A percentile compares a stretch with the other conserved stretches of the same genome.
phyloP scores from a whole-genome alignment of 2,888 invertebrate genomes.

The Napeogenes inachia region DNA sequence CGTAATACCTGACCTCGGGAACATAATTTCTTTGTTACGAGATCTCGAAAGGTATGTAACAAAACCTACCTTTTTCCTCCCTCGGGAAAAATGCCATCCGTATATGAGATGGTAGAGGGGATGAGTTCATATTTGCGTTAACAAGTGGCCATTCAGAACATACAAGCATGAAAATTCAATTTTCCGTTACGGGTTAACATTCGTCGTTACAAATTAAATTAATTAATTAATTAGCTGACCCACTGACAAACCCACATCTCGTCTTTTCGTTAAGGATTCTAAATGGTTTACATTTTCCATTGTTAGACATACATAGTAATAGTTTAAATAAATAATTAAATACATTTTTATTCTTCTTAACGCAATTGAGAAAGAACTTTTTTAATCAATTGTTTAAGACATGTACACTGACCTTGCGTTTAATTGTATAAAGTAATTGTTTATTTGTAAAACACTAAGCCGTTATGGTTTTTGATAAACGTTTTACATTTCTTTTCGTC shows the following conservation, averaged over 20 bases:
- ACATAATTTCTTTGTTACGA: conserved; percentile 19
- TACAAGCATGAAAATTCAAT: conserved; percentile 28
- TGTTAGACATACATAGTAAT: neutral
- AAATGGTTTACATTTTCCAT: neutral
- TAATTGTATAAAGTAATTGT: neutral
- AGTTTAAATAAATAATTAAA: too few relatives aligned
- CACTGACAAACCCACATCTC: too few relatives aligned
- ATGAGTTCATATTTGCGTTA: conserved; percentile 36
- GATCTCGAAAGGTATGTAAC: conserved; percentile 14
- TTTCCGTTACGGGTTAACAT: conserved; percentile 18
- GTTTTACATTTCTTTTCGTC: neutral
- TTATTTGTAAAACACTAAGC: neutral
- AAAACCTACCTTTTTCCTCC: conserved; percentile 17
- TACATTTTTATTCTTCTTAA: too few relatives aligned
- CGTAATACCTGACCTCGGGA: conserved; percentile 18
- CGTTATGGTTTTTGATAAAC: neutral
- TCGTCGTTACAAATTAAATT: conserved; percentile 1
- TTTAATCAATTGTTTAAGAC: too few relatives aligned
- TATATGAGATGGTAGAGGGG: conserved; percentile 46
- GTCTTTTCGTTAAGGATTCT: too few relatives aligned
- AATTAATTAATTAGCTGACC: conserved; percentile 6
- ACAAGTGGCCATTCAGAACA: conserved; percentile 27
- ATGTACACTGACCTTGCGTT: too few relatives aligned
- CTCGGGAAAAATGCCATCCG: conserved; percentile 37
- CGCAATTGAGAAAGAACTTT: neutral